Percentiles rank a stretch among this genome's conserved stretches.
Conservation (phyloP, 2,113 vertebrate species). For the Gopherus flavomarginatus region DNA sequence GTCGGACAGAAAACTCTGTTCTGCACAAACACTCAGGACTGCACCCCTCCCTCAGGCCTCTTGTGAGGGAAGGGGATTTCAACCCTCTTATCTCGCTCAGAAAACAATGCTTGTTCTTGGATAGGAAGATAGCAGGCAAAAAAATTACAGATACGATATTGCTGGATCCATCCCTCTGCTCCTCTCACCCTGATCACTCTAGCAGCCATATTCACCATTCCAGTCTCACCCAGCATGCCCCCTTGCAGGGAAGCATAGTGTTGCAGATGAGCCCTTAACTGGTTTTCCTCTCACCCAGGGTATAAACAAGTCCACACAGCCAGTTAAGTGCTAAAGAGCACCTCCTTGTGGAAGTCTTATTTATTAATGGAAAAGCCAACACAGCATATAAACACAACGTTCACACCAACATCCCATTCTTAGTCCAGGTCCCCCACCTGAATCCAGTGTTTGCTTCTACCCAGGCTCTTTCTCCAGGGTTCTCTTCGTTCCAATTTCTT, state of each 20-base stretch:
- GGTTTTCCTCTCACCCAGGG: neutral
- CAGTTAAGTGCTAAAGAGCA: neutral
- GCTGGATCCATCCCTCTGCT: neutral
- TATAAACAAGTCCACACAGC: neutral
- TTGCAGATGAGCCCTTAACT: neutral
- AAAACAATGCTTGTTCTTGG: neutral
- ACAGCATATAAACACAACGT: neutral
- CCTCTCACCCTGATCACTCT: too few relatives aligned
- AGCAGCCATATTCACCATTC: neutral
- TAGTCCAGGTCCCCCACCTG: neutral
- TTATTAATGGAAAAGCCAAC: neutral
- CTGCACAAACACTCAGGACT: neutral
- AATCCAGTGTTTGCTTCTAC: neutral
- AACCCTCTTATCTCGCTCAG: neutral
- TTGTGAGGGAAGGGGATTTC: too few relatives aligned
- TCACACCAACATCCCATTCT: neutral
- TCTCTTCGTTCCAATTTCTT: neutral
- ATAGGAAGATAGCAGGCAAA: neutral
- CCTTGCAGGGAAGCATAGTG: neutral
- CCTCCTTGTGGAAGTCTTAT: neutral
- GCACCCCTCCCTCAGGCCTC: neutral
- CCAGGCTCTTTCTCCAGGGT: neutral
- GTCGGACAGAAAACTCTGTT: neutral
- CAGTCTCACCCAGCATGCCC: neutral
- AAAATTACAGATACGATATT: neutral